These are phyloP conservation scores for Caenorhabditis tropicalis DNA, from an alignment of 1,140 invertebrate genomes.

Conservation along the genomic window DNA sequence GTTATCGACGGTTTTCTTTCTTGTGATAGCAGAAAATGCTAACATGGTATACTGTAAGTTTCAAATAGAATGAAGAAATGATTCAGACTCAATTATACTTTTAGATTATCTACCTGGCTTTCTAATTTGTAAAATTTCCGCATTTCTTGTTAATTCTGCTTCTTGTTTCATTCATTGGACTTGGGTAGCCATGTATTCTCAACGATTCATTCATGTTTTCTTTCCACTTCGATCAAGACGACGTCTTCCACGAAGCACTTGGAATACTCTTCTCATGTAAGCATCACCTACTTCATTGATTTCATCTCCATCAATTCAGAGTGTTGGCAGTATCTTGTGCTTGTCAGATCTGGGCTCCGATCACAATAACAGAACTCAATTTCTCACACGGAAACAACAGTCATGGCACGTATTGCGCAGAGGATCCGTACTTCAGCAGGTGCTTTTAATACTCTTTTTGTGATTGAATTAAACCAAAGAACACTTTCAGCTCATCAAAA, in stretches of 20 bases:
- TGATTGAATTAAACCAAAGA: background rate
- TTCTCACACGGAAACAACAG: background rate
- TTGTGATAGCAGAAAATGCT: slow-evolving; percentile 1
- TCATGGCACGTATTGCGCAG: slow-evolving; percentile 2
- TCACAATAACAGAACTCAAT: background rate
- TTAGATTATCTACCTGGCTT: background rate
- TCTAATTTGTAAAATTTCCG: background rate
- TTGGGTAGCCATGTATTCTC: slow-evolving; percentile 25
- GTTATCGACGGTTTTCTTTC: background rate
- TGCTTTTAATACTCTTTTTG: background rate
- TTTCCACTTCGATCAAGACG: slow-evolving; percentile 19
- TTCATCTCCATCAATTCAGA: background rate
- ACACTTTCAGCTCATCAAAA: slow-evolving; percentile 21
- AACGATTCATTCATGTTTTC: slow-evolving; percentile 16
- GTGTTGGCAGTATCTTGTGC: background rate
- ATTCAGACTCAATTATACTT: background rate
- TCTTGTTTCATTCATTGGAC: slow-evolving; percentile 33
- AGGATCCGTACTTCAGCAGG: slow-evolving; percentile 32
- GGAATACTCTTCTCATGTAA: background rate
- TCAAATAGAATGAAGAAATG: background rate
- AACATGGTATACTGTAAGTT: slow-evolving; percentile 17
- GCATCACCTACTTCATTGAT: background rate
- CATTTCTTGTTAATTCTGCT: background rate
- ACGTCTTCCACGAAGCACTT: background rate
- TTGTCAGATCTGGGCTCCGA: slow-evolving; percentile 28